These are phyloP conservation scores for Struthidea cinerea DNA, from an alignment of 2,113 vertebrate species.

Conservation along the genomic window DNA sequence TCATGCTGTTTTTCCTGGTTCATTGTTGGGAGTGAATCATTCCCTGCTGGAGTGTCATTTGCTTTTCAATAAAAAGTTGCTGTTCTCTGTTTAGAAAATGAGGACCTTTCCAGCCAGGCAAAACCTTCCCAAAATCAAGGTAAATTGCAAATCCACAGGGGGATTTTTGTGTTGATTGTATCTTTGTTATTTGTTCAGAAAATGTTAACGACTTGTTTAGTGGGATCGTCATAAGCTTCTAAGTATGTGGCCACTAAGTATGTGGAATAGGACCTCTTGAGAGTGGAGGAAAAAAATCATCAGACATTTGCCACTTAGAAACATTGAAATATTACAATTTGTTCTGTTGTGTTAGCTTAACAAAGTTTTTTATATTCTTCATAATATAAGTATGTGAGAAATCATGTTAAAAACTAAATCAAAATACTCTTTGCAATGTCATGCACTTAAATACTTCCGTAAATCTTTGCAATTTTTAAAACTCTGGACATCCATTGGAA, in stretches of 20 bases:
- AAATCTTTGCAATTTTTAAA: not conserved
- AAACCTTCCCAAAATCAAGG: conserved; percentile 75
- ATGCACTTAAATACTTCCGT: not conserved
- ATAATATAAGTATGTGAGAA: not conserved
- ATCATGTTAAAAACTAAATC: not conserved
- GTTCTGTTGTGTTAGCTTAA: not conserved
- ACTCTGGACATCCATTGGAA: not conserved
- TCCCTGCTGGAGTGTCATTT: not conserved
- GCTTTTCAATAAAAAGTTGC: conserved; percentile 25
- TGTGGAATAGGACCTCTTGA: not conserved
- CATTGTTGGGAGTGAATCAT: not conserved
- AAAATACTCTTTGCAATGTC: not conserved
- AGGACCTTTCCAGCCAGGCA: conserved; percentile 70
- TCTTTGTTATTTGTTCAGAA: not conserved
- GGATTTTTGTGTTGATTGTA: not conserved
- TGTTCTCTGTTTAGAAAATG: conserved; percentile 70
- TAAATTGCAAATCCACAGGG: conserved; percentile 53
- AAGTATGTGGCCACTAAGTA: not conserved
- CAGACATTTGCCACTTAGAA: not conserved
- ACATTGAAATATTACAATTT: not conserved
- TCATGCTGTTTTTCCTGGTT: not conserved
- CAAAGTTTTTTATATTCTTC: not conserved
- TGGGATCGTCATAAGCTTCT: not conserved
- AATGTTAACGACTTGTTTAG: not conserved
- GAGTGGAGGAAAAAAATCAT: not conserved